phyloP scores from a whole-genome alignment of 1,140 invertebrate genomes.

The Apis laboriosa region DNA sequence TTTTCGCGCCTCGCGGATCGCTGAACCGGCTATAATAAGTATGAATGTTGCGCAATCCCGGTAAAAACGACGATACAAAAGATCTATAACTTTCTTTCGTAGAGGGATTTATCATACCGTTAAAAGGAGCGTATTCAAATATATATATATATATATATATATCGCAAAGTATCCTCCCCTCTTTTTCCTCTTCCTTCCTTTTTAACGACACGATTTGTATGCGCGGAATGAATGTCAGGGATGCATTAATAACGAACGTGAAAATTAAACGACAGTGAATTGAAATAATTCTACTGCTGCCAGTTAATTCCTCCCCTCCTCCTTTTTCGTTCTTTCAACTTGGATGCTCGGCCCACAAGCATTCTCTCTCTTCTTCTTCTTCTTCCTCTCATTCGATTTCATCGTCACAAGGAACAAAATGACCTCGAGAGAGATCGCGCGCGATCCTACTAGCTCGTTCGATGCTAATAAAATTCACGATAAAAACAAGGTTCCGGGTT shows the following conservation, averaged over 20 bases:
- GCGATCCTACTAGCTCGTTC: no score
- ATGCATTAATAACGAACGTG: conserved; percentile 13
- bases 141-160: conserved; percentile 24
- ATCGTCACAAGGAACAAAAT: no score
- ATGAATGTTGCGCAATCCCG: conserved; percentile 48
- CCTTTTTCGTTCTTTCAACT: no score
- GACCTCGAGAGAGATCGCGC: no score
- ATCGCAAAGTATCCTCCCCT: background rate
- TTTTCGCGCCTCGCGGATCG: conserved; percentile 34
- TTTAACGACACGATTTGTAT: conserved; percentile 26
- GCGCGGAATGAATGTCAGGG: background rate
- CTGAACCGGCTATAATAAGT: conserved; percentile 55
- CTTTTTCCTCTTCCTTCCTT: background rate
- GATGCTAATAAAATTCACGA: no score
- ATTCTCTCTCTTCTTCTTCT: no score
- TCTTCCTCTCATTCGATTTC: no score
- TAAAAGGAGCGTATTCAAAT: background rate
- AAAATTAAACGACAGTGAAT: conserved; percentile 8
- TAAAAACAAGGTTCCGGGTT: no score
- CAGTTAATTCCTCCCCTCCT: background rate
- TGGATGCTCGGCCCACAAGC: no score
- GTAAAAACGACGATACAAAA: conserved; percentile 43
- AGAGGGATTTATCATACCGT: conserved; percentile 31
- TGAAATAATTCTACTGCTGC: background rate
- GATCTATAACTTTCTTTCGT: conserved; percentile 43